phyloP scores from a whole-genome alignment of 2,113 vertebrate species.

The Spheniscus mendiculus region DNA sequence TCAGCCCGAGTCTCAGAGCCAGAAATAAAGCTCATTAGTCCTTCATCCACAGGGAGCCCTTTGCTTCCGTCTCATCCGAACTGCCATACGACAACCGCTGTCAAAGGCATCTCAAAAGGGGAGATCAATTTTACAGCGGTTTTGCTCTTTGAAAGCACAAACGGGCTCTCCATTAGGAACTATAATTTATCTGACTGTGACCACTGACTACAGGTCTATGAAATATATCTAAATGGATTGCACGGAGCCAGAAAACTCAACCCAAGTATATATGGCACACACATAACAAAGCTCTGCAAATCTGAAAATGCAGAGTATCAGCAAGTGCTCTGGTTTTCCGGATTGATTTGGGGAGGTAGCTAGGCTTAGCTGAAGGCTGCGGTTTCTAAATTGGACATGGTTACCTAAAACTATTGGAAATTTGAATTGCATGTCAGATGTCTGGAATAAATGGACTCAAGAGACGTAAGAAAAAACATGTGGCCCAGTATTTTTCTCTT shows the following conservation, averaged over 20 bases:
- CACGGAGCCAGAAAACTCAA: not conserved
- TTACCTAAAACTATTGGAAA: slow-evolving; percentile 75
- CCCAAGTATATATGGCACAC: not conserved
- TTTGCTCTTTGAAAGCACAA: slow-evolving; percentile 60
- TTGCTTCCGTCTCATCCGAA: not conserved
- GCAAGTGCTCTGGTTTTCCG: slow-evolving; percentile 46
- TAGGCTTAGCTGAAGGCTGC: slow-evolving; percentile 59
- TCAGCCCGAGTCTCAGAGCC: not conserved
- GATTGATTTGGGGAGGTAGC: slow-evolving; percentile 40
- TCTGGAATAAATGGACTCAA: slow-evolving; percentile 74
- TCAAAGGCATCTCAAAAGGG: slow-evolving; percentile 55
- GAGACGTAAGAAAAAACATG: slow-evolving; percentile 67
- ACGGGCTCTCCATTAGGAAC: slow-evolving; percentile 39
- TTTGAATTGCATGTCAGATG: slow-evolving; percentile 71
- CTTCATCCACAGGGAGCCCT: slow-evolving; percentile 11
- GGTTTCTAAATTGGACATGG: slow-evolving; percentile 74
- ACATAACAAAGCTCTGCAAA: slow-evolving; percentile 15
- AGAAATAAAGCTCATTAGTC: slow-evolving; percentile 42
- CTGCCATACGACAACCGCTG: not conserved
- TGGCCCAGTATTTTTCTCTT: slow-evolving; percentile 55
- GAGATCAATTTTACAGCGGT: slow-evolving; percentile 52
- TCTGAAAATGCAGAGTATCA: slow-evolving; percentile 40
- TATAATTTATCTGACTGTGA: slow-evolving; percentile 57
- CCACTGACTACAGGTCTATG: not conserved
- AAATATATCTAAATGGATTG: slow-evolving; percentile 44